phyloP scores from a whole-genome alignment of 2,888 invertebrate genomes.

The Drosophila nr. fundita region DNA sequence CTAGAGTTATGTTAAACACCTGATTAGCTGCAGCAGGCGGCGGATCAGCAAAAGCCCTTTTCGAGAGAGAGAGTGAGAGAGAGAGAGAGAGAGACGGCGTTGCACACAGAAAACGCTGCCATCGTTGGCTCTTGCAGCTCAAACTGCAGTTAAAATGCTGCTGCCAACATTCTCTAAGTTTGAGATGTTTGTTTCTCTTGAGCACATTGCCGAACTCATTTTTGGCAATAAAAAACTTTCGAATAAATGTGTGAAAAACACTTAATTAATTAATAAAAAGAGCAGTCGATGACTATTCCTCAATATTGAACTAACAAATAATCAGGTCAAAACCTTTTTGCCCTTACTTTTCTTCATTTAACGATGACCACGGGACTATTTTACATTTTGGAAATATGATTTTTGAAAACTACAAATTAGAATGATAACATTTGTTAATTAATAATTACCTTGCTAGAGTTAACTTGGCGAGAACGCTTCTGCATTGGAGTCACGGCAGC shows the following conservation, averaged over 20 bases:
- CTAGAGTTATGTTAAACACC: too few relatives aligned
- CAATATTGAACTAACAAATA: not conserved
- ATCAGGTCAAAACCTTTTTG: not conserved
- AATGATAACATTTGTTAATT: not conserved
- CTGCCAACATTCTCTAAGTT: not conserved
- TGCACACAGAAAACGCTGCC: too few relatives aligned
- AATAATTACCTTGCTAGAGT: constrained; percentile 36
- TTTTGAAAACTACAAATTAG: not conserved
- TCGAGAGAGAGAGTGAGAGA: too few relatives aligned
- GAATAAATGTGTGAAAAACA: not conserved
- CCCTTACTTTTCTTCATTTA: not conserved
- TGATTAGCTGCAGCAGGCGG: too few relatives aligned
- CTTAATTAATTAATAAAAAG: not conserved
- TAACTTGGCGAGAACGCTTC: constrained; percentile 49
- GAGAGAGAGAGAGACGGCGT: too few relatives aligned
- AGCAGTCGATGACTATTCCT: not conserved
- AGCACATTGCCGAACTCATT: not conserved
- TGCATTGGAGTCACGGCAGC: constrained; percentile 77
- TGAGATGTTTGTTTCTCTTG: not conserved
- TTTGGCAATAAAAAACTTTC: too few relatives aligned
- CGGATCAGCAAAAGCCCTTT: too few relatives aligned
- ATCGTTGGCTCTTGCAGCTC: too few relatives aligned
- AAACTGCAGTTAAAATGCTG: too few relatives aligned
- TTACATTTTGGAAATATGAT: not conserved
- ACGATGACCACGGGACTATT: not conserved